phyloP scores from a whole-genome alignment of 2,797 vertebrate genomes.

The Bufotes viridis region DNA sequence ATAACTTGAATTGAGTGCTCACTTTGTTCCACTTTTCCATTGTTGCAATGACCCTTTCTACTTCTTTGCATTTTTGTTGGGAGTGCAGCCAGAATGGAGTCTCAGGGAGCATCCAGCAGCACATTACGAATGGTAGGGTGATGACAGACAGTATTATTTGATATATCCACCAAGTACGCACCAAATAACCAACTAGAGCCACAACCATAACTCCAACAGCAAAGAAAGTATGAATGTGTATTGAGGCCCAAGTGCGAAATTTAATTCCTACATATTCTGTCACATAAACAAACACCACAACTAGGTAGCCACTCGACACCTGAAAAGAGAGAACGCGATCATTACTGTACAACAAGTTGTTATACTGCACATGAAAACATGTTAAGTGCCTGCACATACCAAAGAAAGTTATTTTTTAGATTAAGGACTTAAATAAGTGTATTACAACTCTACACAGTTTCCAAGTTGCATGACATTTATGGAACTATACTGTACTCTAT shows the following conservation, averaged over 20 bases:
- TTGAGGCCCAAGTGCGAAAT: slow-evolving; percentile 91
- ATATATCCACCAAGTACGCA: slow-evolving; percentile 91
- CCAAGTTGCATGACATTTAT: not conserved
- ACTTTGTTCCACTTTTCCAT: slow-evolving; percentile 86
- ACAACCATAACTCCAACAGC: slow-evolving; percentile 89
- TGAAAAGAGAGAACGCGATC: slow-evolving; percentile 67
- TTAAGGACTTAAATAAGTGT: not conserved
- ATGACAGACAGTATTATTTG: slow-evolving; percentile 86
- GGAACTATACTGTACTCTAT: not conserved
- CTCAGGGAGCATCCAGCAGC: slow-evolving; percentile 94
- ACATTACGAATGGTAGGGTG: slow-evolving; percentile 87
- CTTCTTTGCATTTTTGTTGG: slow-evolving; percentile 80
- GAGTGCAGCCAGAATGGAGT: slow-evolving; percentile 93
- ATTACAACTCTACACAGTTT: not conserved
- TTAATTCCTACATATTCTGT: slow-evolving; percentile 91
- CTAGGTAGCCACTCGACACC: slow-evolving; percentile 91
- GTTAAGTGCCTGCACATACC: not conserved
- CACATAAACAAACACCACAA: slow-evolving; percentile 94
- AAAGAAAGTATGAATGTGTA: slow-evolving; percentile 92
- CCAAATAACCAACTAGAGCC: slow-evolving; percentile 86
- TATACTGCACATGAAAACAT: slow-evolving; percentile 6
- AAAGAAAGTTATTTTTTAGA: not conserved
- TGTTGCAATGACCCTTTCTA: slow-evolving; percentile 80
- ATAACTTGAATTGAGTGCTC: slow-evolving; percentile 75
- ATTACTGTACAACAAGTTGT: slow-evolving; percentile 25